Conservation (phyloP, 2,797 vertebrate species). For the Pogoniulus pusillus region DNA sequence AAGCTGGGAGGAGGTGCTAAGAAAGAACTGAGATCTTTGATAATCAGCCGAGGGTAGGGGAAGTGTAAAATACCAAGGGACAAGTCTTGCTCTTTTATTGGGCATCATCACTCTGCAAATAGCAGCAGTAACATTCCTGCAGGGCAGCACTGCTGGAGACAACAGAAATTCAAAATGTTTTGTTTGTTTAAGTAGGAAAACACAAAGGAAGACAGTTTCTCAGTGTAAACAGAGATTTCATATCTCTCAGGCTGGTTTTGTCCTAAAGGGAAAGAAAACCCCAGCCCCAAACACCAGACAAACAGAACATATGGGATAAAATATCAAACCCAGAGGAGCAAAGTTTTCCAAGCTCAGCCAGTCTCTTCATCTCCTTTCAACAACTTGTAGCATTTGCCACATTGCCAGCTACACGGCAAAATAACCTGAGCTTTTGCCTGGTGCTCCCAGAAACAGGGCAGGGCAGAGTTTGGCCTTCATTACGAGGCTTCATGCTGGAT, state of each 20-base stretch:
- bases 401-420: background rate
- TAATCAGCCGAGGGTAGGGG: conserved; percentile 22
- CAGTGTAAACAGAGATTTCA: background rate
- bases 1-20: conserved; percentile 9
- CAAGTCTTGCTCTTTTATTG: conserved; percentile 24
- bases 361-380: conserved; percentile 10
- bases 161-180: background rate
- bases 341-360: background rate
- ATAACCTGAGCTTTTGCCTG: background rate
- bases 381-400: background rate
- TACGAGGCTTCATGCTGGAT: background rate
- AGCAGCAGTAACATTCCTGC: conserved; percentile 22
- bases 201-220: conserved; percentile 24
- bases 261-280: background rate
- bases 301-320: background rate
- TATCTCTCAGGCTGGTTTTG: conserved; percentile 4
- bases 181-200: conserved; percentile 32
- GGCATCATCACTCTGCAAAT: conserved; percentile 40
- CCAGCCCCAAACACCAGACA: background rate
- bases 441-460: background rate
- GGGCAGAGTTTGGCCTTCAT: background rate
- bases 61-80: conserved; percentile 36
- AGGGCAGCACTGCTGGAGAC: background rate
- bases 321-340: background rate
- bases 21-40: conserved; percentile 18